Conservation (phyloP, 2,797 vertebrate genomes). For the Vipera latastei region DNA sequence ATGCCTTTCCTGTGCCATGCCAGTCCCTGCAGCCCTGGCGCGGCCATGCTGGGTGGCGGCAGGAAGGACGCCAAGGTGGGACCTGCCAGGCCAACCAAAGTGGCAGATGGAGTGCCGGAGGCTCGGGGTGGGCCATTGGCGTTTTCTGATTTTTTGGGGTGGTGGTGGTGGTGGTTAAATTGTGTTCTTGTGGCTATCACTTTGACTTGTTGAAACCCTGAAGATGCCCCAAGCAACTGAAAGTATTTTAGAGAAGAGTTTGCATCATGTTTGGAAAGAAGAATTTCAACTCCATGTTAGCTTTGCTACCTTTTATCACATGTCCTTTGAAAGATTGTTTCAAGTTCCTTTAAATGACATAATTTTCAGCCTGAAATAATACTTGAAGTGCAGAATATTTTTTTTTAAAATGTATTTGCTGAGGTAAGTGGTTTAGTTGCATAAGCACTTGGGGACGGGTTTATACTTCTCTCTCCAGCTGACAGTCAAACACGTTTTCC, state of each 20-base stretch:
- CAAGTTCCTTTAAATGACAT: neutral
- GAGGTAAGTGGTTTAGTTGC: neutral
- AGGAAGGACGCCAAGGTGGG: too few species aligned
- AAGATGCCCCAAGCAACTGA: neutral
- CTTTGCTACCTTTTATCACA: neutral
- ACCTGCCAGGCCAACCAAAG: too few species aligned
- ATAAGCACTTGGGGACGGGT: neutral
- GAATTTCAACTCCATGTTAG: neutral
- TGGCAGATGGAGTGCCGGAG: too few species aligned
- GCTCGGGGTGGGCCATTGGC: too few species aligned
- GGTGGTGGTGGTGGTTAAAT: too few species aligned
- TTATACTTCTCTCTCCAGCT: neutral
- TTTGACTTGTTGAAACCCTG: neutral
- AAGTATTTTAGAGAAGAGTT: neutral
- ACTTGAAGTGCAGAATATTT: neutral
- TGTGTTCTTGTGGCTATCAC: neutral
- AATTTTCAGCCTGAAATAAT: neutral
- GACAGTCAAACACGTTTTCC: neutral
- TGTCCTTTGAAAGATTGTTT: neutral
- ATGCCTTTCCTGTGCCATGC: too few species aligned
- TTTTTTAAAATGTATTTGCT: neutral
- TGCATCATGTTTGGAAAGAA: neutral
- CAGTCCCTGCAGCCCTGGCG: too few species aligned
- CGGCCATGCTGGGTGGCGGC: too few species aligned
- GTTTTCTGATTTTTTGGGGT: too few species aligned